phyloP scores from a whole-genome alignment of 1,140 invertebrate genomes.

The Procambarus virginalis region DNA sequence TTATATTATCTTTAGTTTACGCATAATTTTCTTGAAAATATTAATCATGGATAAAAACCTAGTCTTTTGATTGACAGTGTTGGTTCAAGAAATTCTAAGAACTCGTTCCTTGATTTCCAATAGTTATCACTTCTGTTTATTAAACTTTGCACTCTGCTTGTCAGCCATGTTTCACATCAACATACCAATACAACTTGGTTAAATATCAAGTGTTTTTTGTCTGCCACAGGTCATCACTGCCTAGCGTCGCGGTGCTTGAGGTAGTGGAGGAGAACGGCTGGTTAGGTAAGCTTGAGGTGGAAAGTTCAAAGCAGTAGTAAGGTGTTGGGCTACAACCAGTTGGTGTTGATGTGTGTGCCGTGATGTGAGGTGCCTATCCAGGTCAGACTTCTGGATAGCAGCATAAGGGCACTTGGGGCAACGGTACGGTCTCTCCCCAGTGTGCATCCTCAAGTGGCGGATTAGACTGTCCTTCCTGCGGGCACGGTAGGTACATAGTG shows the following conservation, averaged over 20 bases:
- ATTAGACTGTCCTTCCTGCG: slow-evolving; percentile 56
- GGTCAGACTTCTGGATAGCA: slow-evolving; percentile 77
- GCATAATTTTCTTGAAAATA: not conserved
- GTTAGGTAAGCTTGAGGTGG: slow-evolving; percentile 16
- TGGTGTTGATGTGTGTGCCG: slow-evolving; percentile 73
- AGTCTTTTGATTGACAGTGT: not conserved
- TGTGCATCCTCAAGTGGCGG: slow-evolving; percentile 74
- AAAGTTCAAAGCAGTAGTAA: not conserved
- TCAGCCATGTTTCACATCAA: not conserved
- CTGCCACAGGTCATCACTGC: not conserved
- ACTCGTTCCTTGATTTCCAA: not conserved
- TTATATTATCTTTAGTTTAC: not conserved
- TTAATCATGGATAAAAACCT: not conserved
- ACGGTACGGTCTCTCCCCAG: slow-evolving; percentile 75
- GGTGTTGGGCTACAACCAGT: slow-evolving; percentile 6
- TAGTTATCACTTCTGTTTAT: not conserved
- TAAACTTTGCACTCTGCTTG: not conserved
- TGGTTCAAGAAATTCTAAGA: not conserved
- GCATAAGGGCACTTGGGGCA: slow-evolving; percentile 77
- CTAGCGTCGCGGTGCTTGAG: slow-evolving; percentile 24
- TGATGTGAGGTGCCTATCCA: slow-evolving; percentile 77
- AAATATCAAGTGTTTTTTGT: not conserved
- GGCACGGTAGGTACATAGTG: slow-evolving; percentile 49
- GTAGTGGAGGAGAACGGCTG: not conserved
- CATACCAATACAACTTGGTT: not conserved